Conservation (phyloP, 2,113 vertebrate genomes). For the Mesoclemmys tuberculata region DNA sequence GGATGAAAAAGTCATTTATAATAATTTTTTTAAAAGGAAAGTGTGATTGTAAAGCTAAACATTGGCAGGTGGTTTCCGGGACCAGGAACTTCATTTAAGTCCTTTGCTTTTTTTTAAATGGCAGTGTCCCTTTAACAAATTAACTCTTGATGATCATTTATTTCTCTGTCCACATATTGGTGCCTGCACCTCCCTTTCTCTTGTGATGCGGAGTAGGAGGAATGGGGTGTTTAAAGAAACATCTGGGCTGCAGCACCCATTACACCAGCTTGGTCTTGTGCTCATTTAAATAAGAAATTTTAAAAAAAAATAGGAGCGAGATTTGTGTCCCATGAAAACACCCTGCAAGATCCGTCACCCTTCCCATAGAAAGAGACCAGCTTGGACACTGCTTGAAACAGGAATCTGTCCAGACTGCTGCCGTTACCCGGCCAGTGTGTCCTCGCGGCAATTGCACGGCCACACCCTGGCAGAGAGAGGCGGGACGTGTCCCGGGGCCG, state of each 20-base stretch:
- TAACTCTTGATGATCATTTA: background rate
- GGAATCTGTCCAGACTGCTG: background rate
- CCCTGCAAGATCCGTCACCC: background rate
- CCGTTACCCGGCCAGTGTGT: background rate
- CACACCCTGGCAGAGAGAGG: background rate
- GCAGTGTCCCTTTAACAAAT: background rate
- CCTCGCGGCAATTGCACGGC: background rate
- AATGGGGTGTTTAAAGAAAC: conserved; percentile 51
- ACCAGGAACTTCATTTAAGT: background rate
- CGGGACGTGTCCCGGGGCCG: too few relatives aligned
- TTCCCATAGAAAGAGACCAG: background rate
- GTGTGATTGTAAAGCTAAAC: background rate
- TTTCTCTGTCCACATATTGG: background rate
- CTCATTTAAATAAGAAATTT: background rate
- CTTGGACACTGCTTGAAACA: background rate
- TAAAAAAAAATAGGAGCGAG: background rate
- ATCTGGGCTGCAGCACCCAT: conserved; percentile 39
- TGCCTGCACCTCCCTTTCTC: background rate
- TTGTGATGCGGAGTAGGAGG: conserved; percentile 37
- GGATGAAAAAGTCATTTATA: background rate
- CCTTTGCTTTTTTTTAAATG: background rate
- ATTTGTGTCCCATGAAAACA: background rate
- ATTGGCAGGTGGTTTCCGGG: background rate
- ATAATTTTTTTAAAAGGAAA: background rate
- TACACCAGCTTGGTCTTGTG: conserved; percentile 8